Conservation (phyloP, 2,113 vertebrate genomes). For the Tyrannus savana region DNA sequence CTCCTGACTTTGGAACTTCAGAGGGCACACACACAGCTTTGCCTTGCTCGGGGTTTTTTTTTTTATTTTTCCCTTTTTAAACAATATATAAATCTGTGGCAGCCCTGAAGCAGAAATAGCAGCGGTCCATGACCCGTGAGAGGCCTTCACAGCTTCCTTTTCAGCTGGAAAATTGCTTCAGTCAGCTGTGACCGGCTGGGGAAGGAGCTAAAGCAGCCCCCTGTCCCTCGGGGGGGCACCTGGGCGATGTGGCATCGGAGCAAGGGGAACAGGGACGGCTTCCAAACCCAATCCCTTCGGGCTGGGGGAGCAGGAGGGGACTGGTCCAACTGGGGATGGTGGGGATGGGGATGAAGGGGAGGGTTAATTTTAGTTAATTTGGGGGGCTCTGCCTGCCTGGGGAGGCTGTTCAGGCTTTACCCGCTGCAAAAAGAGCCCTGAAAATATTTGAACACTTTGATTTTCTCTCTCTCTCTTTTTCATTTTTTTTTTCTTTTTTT, state of each 20-base stretch:
- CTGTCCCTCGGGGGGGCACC: not conserved
- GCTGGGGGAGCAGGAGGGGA: not conserved
- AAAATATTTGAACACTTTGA: not conserved
- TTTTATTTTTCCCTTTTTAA: not conserved
- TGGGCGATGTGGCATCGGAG: not conserved
- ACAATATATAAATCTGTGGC: constrained; percentile 1
- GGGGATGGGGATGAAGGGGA: not conserved
- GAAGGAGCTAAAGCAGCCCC: not conserved
- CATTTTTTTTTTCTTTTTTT: not conserved
- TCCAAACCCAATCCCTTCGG: not conserved
- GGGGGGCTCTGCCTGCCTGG: not conserved
- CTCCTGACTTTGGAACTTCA: constrained; percentile 9
- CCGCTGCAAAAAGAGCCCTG: not conserved
- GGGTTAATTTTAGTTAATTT: not conserved
- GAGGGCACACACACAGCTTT: not conserved
- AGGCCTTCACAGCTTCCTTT: constrained; percentile 16
- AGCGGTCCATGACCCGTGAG: not conserved
- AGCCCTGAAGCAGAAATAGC: not conserved
- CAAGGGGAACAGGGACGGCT: not conserved
- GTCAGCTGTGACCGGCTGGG: not conserved
- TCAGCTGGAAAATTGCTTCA: constrained; percentile 1
- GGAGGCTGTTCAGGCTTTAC: not conserved
- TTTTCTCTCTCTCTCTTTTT: no score
- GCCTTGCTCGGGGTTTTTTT: not conserved
- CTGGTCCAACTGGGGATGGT: not conserved